Base-by-base conservation (phyloP, 2,888 invertebrate genomes). In the Colostygia pectinataria region DNA sequence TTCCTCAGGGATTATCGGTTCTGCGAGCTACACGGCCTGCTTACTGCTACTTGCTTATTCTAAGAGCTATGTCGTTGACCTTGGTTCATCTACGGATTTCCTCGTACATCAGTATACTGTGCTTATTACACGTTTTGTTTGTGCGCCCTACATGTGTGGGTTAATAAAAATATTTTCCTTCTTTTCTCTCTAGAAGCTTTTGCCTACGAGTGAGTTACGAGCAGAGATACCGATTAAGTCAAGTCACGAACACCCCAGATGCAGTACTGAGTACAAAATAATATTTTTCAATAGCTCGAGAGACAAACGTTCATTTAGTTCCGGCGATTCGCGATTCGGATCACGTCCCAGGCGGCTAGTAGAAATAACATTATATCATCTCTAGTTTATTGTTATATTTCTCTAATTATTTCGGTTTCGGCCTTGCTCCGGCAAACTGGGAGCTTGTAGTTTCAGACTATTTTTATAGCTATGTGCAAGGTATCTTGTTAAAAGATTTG, bases 311-410 rank as follows among this genome's bases (percentile, higher is more conserved):
- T 54, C 49, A 54, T 54, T 54, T 46, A 54, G 31, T 50, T 31
- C 12, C 25, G 4, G 2, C 31, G 23, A 25, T 23, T 46, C 28
- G 7, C 12, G 39, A 69, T 59, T 56, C 68, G 15, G 12, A 28
- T 53, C 71, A 71, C 71, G 71, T 69, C 51, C 58, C 14, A 58
- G 59, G 55, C 25, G 37, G 45, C 53, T 23, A 41, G 34, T 34
- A 53, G 44, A 46, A 57, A 64, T 63, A 63, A 59, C 59, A 64
- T 55, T 57, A 55, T 57, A 51, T 45, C 56, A 53, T 65, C 53
- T 48, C 51, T 57, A 53, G 47, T 66, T 55, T 61, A 64, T 65
- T 65, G 63, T 68, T 59, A 56, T 34, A 46, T 50, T 58, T 61
- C 51, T 40, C 37, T 60, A 63, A 66, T 66, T 61, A 59, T 48